Base-by-base conservation (phyloP, 2,888 invertebrate species). In the Mellilla xanthometata region DNA sequence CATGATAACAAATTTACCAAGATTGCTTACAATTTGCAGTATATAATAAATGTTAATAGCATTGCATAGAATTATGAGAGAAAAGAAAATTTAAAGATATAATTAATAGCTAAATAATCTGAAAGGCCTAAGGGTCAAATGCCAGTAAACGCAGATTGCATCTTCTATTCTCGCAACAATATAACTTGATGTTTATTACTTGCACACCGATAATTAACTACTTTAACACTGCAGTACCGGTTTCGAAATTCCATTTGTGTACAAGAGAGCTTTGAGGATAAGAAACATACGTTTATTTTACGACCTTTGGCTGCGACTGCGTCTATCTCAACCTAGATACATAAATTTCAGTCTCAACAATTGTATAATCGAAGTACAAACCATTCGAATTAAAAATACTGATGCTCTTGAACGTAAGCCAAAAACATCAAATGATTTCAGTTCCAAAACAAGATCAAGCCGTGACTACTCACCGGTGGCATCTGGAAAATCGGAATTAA, bases 341-440 rank as follows among this genome's bases (percentile, higher is more conserved):
- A 26, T 44, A 32, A 40, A 30, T 26, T 32, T 31, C 28, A 41
- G 41, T 38, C 49, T 51, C 50, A 42, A 54, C 55, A 56, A 60
- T 68, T 63, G 65, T 64, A 65, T 56, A 62, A 69, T 68, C 65
- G 59, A 66, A 65, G 64, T 70, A 65, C 65, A 72, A 47, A 43
- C 65, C 60, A 68, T 69, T 70, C 58, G 60, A 70, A 76, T 73
- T 73, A 72, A 77, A 76, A 74, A 72, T 74, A 70, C 65, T 59
- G 60, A 43, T 65, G 71, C 55, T 67, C 67, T 83, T 83, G 82
- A 82, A 76, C 61, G 65, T 45, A 68, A 67, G 84, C 84, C 84
- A 85, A 85, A 72, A 74, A 67, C 72, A 76, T 69, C 64, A 69
- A 73, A 75, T 75, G 68, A 72, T 72, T 74, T 75, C 72, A 75